Base-by-base conservation (phyloP, 2,113 vertebrate genomes). In the Pseudois nayaur region DNA sequence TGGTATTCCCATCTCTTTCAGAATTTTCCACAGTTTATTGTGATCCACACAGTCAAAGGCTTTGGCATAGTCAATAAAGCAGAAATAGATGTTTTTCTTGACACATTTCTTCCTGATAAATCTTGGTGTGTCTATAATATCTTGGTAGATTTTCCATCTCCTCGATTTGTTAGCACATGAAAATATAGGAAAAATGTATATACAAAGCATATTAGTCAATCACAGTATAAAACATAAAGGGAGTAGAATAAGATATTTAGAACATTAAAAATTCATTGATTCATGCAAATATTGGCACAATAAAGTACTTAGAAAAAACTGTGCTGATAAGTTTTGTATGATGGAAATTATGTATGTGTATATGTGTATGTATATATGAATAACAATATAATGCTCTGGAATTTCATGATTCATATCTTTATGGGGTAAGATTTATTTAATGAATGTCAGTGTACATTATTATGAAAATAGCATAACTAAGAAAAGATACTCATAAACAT, bases 401-500 rank as follows among this genome's bases (percentile, higher is more conserved):
- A 85, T 83, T 94, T 50, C n/a, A 52, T 94, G 25, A 88, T 36
- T 88, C 45, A 71, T 87, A 89, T 52, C 36, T 87, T 92, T 52
- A 89, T 84, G 25, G 16, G 27, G 3, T 78, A 64, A 64, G 27
- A n/a, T 71, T 96, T 91, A 95, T 97, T 96, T 83, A 0, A 94
- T 96, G 91, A 95, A 95, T 95, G 16, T 94, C 87, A 97, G 25
- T 50, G n/a, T 59, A 55, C 3, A 94, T 96, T 98, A 96, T 96
- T 76, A 94, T 31, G 97, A 97, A 97, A 54, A 25, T 11, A 89
- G 54, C 40, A 83, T 79, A 94, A 89, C 83, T 89, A 25, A 97
- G 36, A 17, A 88, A 15, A 89, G 84, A 25, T 59, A 59, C 27
- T 71, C 52, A 94, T 89, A 96, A 64, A 97, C 94, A 59, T 62